Percentiles rank a stretch among this genome's conserved stretches.
These are phyloP conservation scores for fruit fly (Drosophila melanogaster) DNA, from an alignment of 1,140 invertebrate genomes.

Conservation along the genomic window Release_6_plus_ISO1_MT NT_037436.4:2115001-2115500, in stretches of 20 bases:
- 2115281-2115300: slow-evolving; percentile 76
- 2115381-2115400: slow-evolving; percentile 58
- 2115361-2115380: slow-evolving; percentile 52
- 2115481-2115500: slow-evolving; percentile 62
- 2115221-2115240: slow-evolving; percentile 50
- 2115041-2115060: not conserved
- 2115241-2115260: slow-evolving; percentile 72
- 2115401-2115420: slow-evolving; percentile 75
- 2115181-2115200: slow-evolving; percentile 40
- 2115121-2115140: slow-evolving; percentile 75
- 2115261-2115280: slow-evolving; percentile 84
- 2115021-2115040: slow-evolving; percentile 50
- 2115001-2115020: slow-evolving; percentile 54
- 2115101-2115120: slow-evolving; percentile 51
- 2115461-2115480: slow-evolving; percentile 69
- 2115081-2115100: slow-evolving; percentile 53
- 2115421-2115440: slow-evolving; percentile 71
- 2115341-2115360: slow-evolving; percentile 30
- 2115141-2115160: slow-evolving; percentile 78
- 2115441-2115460: slow-evolving; percentile 64
- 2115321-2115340: slow-evolving; percentile 66
- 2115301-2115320: slow-evolving; percentile 83
- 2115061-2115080: slow-evolving; percentile 13
- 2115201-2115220: slow-evolving; percentile 42
- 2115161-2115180: slow-evolving; percentile 44